Percentiles rank a stretch among this genome's conserved stretches.
Conservation (phyloP, 2,113 vertebrate genomes). For the Coturnix japonica region DNA sequence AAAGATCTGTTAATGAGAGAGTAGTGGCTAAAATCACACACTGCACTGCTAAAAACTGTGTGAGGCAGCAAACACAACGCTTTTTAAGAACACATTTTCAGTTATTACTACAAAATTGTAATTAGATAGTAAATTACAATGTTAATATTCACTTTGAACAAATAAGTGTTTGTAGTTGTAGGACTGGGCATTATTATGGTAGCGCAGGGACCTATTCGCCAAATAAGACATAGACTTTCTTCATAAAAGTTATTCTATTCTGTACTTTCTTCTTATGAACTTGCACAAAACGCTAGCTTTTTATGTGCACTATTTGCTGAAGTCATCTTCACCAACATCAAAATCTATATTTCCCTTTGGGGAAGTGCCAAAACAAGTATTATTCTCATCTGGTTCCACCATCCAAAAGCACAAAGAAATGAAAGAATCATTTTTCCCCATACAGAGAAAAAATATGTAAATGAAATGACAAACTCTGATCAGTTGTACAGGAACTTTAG, state of each 20-base stretch:
- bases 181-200: constrained; percentile 72
- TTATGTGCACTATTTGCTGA: constrained; percentile 53
- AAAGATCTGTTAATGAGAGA: constrained; percentile 6
- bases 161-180: constrained; percentile 76
- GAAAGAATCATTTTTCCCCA: background rate
- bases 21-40: constrained; percentile 39
- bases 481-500: background rate
- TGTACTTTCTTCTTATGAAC: constrained; percentile 44
- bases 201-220: constrained; percentile 72
- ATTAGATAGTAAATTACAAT: constrained; percentile 85
- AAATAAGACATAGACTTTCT: constrained; percentile 67
- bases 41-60: background rate
- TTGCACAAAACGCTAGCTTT: constrained; percentile 25
- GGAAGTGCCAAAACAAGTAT: constrained; percentile 34
- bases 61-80: constrained; percentile 7
- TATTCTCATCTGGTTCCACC: constrained; percentile 18
- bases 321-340: constrained; percentile 39
- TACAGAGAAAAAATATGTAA: background rate
- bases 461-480: background rate
- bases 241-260: constrained; percentile 65
- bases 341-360: constrained; percentile 33
- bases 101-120: constrained; percentile 82
- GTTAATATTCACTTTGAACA: constrained; percentile 84
- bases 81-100: constrained; percentile 77
- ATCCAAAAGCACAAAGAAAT: background rate